Conservation (phyloP, 2,888 invertebrate genomes). For the Choristoneura rosaceana region DNA sequence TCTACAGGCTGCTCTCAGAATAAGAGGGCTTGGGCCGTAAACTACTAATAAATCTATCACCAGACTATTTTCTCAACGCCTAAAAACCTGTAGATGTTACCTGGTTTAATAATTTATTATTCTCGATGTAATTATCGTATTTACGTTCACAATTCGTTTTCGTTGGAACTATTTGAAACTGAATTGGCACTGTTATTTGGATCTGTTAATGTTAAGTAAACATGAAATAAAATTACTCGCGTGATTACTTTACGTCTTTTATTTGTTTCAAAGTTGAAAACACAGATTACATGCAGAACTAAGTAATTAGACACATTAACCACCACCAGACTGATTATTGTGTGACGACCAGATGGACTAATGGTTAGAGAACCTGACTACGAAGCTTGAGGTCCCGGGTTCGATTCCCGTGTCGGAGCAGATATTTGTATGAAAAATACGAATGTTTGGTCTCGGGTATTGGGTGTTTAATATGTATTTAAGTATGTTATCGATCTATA, state of each 20-base stretch:
- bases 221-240: slow-evolving; percentile 28
- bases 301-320: no score
- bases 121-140: neutral
- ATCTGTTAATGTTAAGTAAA: slow-evolving; percentile 14
- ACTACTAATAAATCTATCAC: neutral
- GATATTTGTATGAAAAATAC: no score
- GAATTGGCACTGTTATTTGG: neutral
- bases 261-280: neutral
- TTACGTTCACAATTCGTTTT: neutral
- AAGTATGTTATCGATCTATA: no score
- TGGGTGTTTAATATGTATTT: no score
- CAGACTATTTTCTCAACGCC: neutral
- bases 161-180: neutral
- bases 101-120: neutral
- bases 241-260: slow-evolving; percentile 16
- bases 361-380: no score
- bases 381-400: no score
- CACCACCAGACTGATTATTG: no score
- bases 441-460: no score
- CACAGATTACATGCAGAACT: no score
- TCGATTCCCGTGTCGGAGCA: no score
- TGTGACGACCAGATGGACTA: no score
- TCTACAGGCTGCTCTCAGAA: no score
- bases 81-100: neutral
- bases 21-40: neutral